Conservation (phyloP, 2,888 invertebrate genomes). For the Apodemia mormo region DNA sequence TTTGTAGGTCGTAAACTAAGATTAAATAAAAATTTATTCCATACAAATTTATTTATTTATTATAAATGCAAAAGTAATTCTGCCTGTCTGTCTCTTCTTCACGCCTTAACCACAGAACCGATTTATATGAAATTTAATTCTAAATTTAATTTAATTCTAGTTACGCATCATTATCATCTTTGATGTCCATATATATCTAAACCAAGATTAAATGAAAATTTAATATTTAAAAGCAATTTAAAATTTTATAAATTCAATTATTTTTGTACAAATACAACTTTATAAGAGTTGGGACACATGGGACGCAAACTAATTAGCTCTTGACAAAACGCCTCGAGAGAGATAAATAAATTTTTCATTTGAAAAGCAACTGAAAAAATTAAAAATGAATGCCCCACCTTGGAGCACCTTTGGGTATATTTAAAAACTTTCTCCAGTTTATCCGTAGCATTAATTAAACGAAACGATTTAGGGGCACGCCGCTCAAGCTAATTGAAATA, state of each 20-base stretch:
- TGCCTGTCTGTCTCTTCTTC: too few species aligned
- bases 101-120: too few species aligned
- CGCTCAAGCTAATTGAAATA: slow-evolving; percentile 70
- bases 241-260: not conserved
- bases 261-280: not conserved
- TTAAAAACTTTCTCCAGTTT: slow-evolving; percentile 49
- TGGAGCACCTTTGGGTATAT: slow-evolving; percentile 39
- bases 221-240: not conserved
- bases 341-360: slow-evolving; percentile 58
- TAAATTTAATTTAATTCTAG: too few species aligned
- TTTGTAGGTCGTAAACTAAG: too few species aligned
- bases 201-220: not conserved
- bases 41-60: too few species aligned
- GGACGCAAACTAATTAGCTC: slow-evolving; percentile 2
- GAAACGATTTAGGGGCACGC: slow-evolving; percentile 61
- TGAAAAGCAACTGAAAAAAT: slow-evolving; percentile 48
- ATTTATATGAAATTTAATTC: too few species aligned
- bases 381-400: slow-evolving; percentile 52
- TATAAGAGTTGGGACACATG: not conserved
- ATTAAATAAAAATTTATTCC: too few species aligned
- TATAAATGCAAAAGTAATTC: too few species aligned
- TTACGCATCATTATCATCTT: too few species aligned
- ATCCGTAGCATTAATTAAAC: slow-evolving; percentile 61
- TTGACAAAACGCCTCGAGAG: slow-evolving; percentile 1
- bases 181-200: too few species aligned